phyloP scores from a whole-genome alignment of 2,888 invertebrate genomes.

The Syrista parreyssii region DNA sequence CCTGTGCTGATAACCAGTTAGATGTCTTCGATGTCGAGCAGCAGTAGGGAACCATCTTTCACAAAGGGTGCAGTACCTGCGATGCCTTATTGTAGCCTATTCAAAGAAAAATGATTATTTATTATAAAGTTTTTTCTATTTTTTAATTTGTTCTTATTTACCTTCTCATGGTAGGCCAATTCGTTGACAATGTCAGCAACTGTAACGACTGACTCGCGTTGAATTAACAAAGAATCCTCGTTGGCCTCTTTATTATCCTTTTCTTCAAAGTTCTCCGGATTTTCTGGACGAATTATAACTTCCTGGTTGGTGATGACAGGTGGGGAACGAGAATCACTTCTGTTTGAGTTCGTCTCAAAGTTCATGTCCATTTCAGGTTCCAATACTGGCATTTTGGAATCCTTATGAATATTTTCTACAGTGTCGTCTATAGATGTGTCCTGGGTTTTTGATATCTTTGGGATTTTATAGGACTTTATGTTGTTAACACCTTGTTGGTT shows the following conservation, averaged over 20 bases:
- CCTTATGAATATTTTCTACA: constrained; percentile 23
- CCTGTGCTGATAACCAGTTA: constrained; percentile 62
- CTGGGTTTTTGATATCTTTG: constrained; percentile 29
- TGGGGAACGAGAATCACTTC: constrained; percentile 57
- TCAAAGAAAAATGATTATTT: background rate
- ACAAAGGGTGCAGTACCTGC: constrained; percentile 62
- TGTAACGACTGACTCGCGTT: constrained; percentile 46
- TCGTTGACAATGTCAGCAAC: constrained; percentile 57
- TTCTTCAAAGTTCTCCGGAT: constrained; percentile 30
- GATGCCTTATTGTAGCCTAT: constrained; percentile 61
- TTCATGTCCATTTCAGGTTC: constrained; percentile 46
- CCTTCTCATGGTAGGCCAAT: constrained; percentile 63
- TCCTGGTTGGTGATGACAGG: constrained; percentile 59
- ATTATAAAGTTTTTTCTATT: background rate
- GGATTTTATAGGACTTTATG: constrained; percentile 34
- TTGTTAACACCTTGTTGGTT: constrained; percentile 12
- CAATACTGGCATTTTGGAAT: constrained; percentile 56
- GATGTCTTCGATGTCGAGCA: constrained; percentile 56
- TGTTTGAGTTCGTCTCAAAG: constrained; percentile 42
- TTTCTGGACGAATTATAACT: constrained; percentile 11
- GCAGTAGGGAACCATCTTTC: constrained; percentile 63
- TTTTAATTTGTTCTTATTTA: constrained; percentile 22
- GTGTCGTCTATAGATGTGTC: constrained; percentile 4
- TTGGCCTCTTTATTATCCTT: constrained; percentile 20
- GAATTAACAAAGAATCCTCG: constrained; percentile 8